Evolutionary conservation across 37 sponge, comb jelly and placozoan genomes (phyloP).

Genomic region (Bolinopsis microptera): DNA sequence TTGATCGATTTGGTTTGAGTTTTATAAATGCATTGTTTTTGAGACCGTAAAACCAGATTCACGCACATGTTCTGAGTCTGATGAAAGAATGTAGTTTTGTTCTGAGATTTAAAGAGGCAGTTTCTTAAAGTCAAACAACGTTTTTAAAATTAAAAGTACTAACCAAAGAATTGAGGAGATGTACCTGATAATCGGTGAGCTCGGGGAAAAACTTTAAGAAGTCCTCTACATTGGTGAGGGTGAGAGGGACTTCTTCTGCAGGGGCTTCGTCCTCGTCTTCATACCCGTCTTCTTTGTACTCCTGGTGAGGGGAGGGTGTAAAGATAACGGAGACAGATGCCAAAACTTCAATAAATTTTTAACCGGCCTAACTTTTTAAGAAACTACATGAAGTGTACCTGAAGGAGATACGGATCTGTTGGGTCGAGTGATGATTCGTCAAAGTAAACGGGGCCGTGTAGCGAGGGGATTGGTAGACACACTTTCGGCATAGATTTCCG

Average conservation of each 20-base stretch:
- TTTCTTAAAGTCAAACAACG: too few relatives aligned
- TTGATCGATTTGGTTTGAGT: too few relatives aligned
- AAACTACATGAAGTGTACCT: neutral
- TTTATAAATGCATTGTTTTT: too few relatives aligned
- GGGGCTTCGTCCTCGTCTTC: conserved; percentile 36
- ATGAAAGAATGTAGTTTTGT: too few relatives aligned
- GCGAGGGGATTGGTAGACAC: conserved; percentile 58
- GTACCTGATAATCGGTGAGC: conserved; percentile 52
- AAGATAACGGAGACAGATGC: neutral
- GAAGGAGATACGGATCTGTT: neutral
- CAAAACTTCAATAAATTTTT: too few relatives aligned
- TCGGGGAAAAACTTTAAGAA: conserved; percentile 58
- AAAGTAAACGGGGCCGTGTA: conserved; percentile 57
- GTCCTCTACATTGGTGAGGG: conserved; percentile 36
- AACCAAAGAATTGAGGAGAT: too few relatives aligned
- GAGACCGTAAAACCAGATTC: too few relatives aligned
- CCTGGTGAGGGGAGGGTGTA: neutral
- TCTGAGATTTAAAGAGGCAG: too few relatives aligned
- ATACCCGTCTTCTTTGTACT: neutral
- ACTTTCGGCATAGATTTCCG: conserved; percentile 44
- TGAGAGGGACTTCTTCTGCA: conserved; percentile 27
- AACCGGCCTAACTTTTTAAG: too few relatives aligned
- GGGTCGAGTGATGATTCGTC: conserved; percentile 13
- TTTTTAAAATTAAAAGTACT: too few relatives aligned
- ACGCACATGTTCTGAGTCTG: too few relatives aligned